Percentiles rank a stretch among this genome's conserved stretches.
Conservation (phyloP, 1,140 invertebrate species). For the Drosophila nikananu region DNA sequence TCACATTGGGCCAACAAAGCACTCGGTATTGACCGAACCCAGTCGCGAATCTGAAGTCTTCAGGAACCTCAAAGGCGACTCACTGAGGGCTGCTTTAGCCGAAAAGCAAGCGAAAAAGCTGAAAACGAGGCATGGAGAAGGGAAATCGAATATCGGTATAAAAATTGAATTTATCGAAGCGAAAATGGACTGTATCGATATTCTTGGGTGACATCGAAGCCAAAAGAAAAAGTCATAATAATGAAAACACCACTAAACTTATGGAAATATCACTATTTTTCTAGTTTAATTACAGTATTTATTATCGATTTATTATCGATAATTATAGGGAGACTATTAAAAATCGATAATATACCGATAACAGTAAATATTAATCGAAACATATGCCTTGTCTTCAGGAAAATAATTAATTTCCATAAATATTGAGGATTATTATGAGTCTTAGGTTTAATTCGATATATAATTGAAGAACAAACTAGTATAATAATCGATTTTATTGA, state of each 20-base stretch:
- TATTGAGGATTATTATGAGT: background rate
- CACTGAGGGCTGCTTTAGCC: conserved; percentile 5
- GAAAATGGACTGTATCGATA: no score
- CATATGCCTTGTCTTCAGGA: no score
- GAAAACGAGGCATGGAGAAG: background rate
- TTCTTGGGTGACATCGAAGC: background rate
- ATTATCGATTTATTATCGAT: no score
- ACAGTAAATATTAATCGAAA: no score
- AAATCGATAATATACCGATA: no score
- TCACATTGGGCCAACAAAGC: conserved; percentile 15
- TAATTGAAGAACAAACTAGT: no score
- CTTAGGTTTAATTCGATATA: background rate
- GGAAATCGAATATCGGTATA: background rate
- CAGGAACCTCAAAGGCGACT: conserved; percentile 3
- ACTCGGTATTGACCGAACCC: conserved; percentile 8
- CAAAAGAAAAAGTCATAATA: no score
- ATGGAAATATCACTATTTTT: background rate
- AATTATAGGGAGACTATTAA: no score
- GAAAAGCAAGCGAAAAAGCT: background rate
- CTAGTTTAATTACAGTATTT: no score
- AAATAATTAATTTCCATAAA: no score
- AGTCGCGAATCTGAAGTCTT: conserved; percentile 11
- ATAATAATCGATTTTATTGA: background rate
- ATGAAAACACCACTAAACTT: no score
- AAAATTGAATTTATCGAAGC: background rate